A percentile compares a stretch with the other conserved stretches of the same genome.
These are phyloP conservation scores for Vidua chalybeata DNA, from an alignment of 2,113 vertebrate genomes.

Conservation along the genomic window DNA sequence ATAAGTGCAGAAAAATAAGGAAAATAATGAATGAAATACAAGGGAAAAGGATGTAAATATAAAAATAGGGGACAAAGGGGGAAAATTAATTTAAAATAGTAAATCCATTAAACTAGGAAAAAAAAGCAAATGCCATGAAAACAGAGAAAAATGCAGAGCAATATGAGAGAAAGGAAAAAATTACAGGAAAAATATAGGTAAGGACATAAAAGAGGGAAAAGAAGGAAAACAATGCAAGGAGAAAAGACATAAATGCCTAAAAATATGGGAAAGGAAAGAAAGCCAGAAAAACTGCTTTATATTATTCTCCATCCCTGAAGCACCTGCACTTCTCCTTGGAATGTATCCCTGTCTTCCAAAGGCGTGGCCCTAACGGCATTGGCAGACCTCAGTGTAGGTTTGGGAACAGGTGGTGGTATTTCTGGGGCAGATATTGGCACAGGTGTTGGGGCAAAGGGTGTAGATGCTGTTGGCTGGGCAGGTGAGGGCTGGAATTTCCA, in stretches of 20 bases:
- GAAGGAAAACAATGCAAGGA: too few relatives aligned
- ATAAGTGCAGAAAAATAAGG: neutral
- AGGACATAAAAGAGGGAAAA: too few relatives aligned
- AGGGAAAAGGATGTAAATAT: too few relatives aligned
- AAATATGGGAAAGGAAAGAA: neutral
- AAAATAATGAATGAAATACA: too few relatives aligned
- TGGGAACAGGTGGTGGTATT: conserved; percentile 50
- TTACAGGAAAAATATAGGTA: too few relatives aligned
- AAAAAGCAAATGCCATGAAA: too few relatives aligned
- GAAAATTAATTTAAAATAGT: neutral
- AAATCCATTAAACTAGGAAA: too few relatives aligned
- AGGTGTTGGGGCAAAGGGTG: conserved; percentile 73
- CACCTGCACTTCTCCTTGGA: conserved; percentile 75
- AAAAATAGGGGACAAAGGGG: neutral
- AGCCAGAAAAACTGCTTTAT: neutral
- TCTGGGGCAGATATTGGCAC: conserved; percentile 63
- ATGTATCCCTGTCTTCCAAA: conserved; percentile 73
- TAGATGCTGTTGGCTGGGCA: conserved; percentile 82
- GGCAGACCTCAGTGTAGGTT: conserved; percentile 78
- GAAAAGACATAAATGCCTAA: neutral
- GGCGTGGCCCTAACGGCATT: conserved; percentile 71
- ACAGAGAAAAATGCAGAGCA: too few relatives aligned
- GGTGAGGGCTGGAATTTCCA: conserved; percentile 46
- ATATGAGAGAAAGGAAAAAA: too few relatives aligned
- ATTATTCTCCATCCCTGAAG: conserved; percentile 73